A percentile compares a stretch with the other conserved stretches of the same genome.
phyloP scores from a whole-genome alignment of 2,888 invertebrate genomes.

The Macropis europaea region DNA sequence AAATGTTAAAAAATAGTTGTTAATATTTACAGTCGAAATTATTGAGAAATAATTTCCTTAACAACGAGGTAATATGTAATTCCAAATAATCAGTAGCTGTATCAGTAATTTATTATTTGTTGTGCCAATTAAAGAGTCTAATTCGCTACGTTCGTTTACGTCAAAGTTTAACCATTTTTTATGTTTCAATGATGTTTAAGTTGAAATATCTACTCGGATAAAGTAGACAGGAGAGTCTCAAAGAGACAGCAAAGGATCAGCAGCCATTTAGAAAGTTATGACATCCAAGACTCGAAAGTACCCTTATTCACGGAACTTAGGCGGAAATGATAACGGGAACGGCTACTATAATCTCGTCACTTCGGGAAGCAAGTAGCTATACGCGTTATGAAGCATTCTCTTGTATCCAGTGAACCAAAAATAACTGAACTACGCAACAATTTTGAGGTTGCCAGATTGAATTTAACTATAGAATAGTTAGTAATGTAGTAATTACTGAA shows the following conservation, averaged over 20 bases:
- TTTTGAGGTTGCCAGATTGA: slow-evolving; percentile 5
- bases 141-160: no score
- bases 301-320: background rate
- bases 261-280: background rate
- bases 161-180: no score
- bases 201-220: no score
- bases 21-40: no score
- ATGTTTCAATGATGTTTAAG: no score
- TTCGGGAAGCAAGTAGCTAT: slow-evolving; percentile 11
- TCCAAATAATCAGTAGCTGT: no score
- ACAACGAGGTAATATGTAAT: no score
- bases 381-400: slow-evolving; percentile 23
- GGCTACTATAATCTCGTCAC: slow-evolving; percentile 20
- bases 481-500: background rate
- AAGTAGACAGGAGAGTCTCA: no score
- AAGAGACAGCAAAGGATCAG: background rate
- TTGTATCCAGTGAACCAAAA: slow-evolving; percentile 14
- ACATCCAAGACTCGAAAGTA: background rate
- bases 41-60: no score
- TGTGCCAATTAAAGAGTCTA: no score
- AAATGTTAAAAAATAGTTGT: no score
- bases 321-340: slow-evolving; percentile 13
- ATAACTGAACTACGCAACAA: slow-evolving; percentile 20
- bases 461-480: background rate
- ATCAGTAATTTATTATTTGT: no score